Evolutionary conservation across 2,888 invertebrate genomes (phyloP), one percentile per base, ranked within the genome.

Genomic region (Trachelus troglodyta): DNA sequence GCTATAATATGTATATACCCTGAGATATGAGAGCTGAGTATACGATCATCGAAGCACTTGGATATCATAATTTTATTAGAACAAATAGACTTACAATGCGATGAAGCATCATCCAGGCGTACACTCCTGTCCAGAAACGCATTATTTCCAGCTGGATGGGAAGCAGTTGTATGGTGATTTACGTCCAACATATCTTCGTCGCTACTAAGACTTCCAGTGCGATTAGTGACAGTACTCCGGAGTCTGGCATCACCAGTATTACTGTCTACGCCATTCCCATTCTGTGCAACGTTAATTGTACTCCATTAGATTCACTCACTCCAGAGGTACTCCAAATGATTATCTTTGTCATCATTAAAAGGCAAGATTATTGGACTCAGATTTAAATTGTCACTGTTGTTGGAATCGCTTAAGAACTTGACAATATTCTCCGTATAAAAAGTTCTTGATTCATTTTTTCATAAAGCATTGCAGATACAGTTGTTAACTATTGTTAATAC

Each of bases 151-250:
- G 87, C 81, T 75, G 90, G 87, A 80, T 89, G 89, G 80, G 90
- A 86, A 80, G 84, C 82, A 69, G 85, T 81, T 76, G 88, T 87
- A 79, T 89, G 90, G 15, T 77, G 78, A 82, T 89, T 90, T 74
- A 85, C 87, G 81, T 91, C 91, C 83, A 89, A 82, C 90, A 91
- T 91, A 81, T 91, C 90, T 85, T 91, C 91, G 89, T 91, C 91
- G 81, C 90, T 91, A 81, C 89, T 91, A 80, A 89, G 76, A 87
- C 86, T 89, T 81, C 84, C 87, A 76, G 87, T 88, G 35, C 89
- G 88, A 85, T 82, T 87, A 79, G 85, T 75, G 81, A 81, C 81
- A 82, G 87, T 85, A 77, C 83, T 89, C 79, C 87, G 85, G 77
- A 87, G 83, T 81, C 88, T 86, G 76, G 86, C 89, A 87, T 91